phyloP scores from a whole-genome alignment of 2,113 vertebrate species.

The Crotalus helleri region DNA sequence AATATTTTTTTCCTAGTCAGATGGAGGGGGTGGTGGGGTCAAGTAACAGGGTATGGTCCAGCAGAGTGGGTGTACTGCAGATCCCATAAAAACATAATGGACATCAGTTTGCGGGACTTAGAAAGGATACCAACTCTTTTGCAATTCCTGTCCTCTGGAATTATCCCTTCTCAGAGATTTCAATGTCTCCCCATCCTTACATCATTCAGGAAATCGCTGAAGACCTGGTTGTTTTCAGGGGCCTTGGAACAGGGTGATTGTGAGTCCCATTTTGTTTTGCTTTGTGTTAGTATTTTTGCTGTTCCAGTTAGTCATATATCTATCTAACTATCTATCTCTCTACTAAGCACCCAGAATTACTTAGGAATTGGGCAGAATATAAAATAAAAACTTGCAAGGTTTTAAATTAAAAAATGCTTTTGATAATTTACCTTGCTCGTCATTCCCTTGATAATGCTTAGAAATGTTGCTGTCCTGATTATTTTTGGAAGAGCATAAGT shows the following conservation, averaged over 20 bases:
- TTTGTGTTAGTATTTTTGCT: neutral
- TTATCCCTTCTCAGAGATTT: neutral
- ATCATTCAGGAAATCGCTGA: neutral
- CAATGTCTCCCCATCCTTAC: neutral
- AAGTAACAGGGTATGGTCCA: neutral
- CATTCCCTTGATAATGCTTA: neutral
- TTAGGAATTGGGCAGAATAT: neutral
- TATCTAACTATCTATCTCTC: neutral
- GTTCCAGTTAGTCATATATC: neutral
- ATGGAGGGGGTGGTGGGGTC: neutral
- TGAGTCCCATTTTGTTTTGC: neutral
- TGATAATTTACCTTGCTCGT: neutral
- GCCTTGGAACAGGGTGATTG: neutral
- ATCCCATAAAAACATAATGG: neutral
- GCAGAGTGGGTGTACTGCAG: neutral
- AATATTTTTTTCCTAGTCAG: neutral
- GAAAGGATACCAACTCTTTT: neutral
- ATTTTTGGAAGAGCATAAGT: neutral
- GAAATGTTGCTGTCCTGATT: neutral
- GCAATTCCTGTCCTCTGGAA: neutral
- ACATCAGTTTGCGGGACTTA: neutral
- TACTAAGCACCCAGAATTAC: neutral
- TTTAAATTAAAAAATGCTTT: neutral
- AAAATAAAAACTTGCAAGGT: neutral
- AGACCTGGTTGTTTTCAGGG: neutral